Conservation (phyloP, 2,888 invertebrate species). For the Resseliella maxima region DNA sequence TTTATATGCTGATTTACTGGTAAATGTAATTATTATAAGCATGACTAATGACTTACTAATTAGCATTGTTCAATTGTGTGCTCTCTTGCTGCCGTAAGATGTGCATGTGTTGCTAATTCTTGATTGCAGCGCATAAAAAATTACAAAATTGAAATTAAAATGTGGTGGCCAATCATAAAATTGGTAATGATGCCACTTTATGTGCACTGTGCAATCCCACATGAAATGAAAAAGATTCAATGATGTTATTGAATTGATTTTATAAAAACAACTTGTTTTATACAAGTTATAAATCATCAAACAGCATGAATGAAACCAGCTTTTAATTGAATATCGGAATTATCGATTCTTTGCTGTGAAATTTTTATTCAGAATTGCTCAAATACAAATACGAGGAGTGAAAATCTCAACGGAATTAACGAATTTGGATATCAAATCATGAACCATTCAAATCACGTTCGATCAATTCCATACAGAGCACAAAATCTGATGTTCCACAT, state of each 20-base stretch:
- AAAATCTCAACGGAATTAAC: neutral
- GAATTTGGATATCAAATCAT: neutral
- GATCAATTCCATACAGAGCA: slow-evolving; percentile 1
- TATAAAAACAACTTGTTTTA: slow-evolving; percentile 10
- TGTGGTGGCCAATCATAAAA: neutral
- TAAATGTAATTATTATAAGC: slow-evolving; percentile 31
- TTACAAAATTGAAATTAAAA: slow-evolving; percentile 35
- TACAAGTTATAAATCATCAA: neutral
- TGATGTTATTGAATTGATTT: slow-evolving; percentile 3
- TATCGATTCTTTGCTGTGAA: neutral
- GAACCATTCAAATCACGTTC: neutral
- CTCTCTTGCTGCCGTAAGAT: neutral
- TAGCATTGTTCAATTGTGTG: neutral
- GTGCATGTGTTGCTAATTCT: neutral
- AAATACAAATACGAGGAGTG: neutral
- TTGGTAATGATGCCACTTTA: slow-evolving; percentile 8
- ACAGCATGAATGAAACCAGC: neutral
- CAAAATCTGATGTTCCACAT: slow-evolving; percentile 23
- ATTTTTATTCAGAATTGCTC: neutral
- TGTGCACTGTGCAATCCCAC: no score
- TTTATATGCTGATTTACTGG: slow-evolving; percentile 28
- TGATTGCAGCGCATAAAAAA: slow-evolving; percentile 30
- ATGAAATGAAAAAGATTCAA: no score
- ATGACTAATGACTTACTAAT: slow-evolving; percentile 46
- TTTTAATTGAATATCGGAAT: neutral